Base-by-base conservation (phyloP, 2,888 invertebrate genomes). In the Drosophila falleni region DNA sequence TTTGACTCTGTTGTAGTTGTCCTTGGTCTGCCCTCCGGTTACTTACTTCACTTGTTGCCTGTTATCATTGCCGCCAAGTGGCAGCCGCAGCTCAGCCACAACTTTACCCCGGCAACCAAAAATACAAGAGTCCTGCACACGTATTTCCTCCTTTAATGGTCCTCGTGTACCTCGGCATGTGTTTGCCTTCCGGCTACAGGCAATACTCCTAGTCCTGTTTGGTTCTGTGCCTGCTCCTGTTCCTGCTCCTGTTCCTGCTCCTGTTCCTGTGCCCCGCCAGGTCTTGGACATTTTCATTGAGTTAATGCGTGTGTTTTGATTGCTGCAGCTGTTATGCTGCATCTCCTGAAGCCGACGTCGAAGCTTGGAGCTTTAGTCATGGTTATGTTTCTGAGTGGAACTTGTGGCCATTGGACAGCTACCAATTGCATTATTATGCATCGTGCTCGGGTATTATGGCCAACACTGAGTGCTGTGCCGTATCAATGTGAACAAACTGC, bases 341-440 rank as follows among this genome's bases (percentile, higher is more conserved):
- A 23, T n/a, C 39, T 29, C 16, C 23, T 42, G 33, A 11, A 15
- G 42, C 26, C 15, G 46, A 46, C 39, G 13, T 26, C n/a, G 29
- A 4, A 4, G 23, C 15, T 19, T 54, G 19, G 8, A 46, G 29
- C 50, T 72, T 11, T 39, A 42, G 35, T 19, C 35, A 8, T 19
- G 55, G 31, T 13, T 47, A 16, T 31, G 41, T 19, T 0, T 47
- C 31, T 59, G 42, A 46, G 41, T 59, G 2, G 41, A 41, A 9
- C 59, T 35, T 16, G 41, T 19, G 46, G 58, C 46, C 59, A 29
- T 42, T 51, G 65, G 46, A 73, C 61, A 68, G 46, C 65, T 49
- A 67, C 74, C 85, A 88, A 89, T 86, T 89, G 81, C 78, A 78
- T 87, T 90, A 89, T 75, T 83, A 84, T 87, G 81, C 85, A 71